Percentiles rank a stretch among this genome's conserved stretches.
Conservation (phyloP, 2,797 vertebrate genomes). For the Uromys caudimaculatus region DNA sequence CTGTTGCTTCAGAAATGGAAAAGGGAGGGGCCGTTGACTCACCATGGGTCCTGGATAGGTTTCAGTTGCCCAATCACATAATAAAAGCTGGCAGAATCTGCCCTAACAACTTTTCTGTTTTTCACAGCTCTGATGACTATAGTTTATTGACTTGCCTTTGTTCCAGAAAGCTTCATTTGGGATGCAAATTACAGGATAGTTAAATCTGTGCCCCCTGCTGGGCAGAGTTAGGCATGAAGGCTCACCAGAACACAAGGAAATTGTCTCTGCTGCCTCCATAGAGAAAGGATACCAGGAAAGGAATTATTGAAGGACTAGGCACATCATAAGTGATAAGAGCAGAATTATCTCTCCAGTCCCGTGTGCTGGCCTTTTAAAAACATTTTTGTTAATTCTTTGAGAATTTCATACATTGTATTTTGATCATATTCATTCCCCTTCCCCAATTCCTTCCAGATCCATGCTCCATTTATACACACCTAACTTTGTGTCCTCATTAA, state of each 20-base stretch:
- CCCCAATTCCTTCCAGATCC: background rate
- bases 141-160: background rate
- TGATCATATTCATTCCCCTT: background rate
- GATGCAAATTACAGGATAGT: slow-evolving; percentile 13
- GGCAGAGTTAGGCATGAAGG: background rate
- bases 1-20: slow-evolving; percentile 39
- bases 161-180: slow-evolving; percentile 39
- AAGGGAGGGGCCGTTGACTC: background rate
- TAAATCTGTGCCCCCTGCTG: background rate
- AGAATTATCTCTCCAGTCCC: background rate
- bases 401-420: background rate
- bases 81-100: background rate
- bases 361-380: background rate
- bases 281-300: background rate
- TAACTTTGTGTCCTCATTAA: background rate
- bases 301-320: slow-evolving; percentile 3
- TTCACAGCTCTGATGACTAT: background rate
- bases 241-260: background rate
- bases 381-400: background rate
- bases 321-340: background rate
- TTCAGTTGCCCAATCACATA: background rate
- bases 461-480: background rate
- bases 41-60: background rate
- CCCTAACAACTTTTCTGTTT: slow-evolving; percentile 2
- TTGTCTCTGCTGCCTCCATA: background rate